These are phyloP conservation scores for Hedychridium roseum DNA, from an alignment of 2,888 invertebrate genomes.

Conservation along the genomic window DNA sequence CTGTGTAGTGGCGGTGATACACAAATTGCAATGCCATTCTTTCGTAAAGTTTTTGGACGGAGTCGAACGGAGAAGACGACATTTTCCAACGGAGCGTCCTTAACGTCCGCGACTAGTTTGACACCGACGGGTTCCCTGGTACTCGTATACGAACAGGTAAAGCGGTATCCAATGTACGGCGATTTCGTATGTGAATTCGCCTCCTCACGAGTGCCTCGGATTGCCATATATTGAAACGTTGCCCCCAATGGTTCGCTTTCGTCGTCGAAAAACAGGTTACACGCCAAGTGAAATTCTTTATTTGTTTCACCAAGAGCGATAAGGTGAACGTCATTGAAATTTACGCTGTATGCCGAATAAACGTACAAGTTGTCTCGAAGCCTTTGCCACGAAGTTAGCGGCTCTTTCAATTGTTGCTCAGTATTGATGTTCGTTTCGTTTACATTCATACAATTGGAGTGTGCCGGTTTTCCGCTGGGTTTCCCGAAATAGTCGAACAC, in stretches of 20 bases:
- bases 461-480: constrained; percentile 68
- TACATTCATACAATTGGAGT: constrained; percentile 63
- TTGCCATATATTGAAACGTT: constrained; percentile 41
- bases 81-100: constrained; percentile 32
- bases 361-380: constrained; percentile 71
- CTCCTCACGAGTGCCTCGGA: constrained; percentile 53
- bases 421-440: constrained; percentile 18
- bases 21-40: constrained; percentile 70
- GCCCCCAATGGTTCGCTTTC: constrained; percentile 68
- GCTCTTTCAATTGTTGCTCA: constrained; percentile 66
- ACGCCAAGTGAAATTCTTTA: constrained; percentile 71
- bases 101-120: constrained; percentile 42
- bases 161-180: constrained; percentile 69
- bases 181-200: constrained; percentile 58
- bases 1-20: constrained; percentile 70
- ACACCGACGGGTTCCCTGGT: constrained; percentile 50
- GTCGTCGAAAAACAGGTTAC: constrained; percentile 74
- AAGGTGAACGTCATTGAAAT: constrained; percentile 68
- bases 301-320: constrained; percentile 72
- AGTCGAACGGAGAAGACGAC: constrained; percentile 43
- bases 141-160: constrained; percentile 53
- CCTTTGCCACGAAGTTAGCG: constrained; percentile 73
- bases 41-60: constrained; percentile 38
- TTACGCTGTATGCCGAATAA: constrained; percentile 73
- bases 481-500: constrained; percentile 87